phyloP scores from a whole-genome alignment of 2,797 vertebrate species.

The Notamacropus eugenii region DNA sequence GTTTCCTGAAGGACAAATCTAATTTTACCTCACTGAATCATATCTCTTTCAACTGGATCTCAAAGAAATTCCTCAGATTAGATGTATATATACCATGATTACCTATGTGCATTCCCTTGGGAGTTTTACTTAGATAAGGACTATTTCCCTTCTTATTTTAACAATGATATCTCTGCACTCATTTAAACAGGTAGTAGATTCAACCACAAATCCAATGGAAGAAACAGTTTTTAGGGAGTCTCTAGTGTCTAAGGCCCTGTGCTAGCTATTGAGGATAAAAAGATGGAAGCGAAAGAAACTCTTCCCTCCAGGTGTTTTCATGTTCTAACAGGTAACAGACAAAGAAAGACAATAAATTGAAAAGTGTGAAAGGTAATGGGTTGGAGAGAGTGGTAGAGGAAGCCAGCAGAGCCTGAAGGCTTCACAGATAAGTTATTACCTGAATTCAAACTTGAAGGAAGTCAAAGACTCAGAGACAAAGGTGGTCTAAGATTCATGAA shows the following conservation, averaged over 20 bases:
- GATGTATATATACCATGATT: neutral
- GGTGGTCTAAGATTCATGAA: neutral
- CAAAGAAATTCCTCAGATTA: neutral
- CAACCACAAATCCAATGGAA: neutral
- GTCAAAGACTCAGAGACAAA: neutral
- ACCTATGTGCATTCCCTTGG: neutral
- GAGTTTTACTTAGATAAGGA: neutral
- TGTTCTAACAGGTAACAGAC: neutral
- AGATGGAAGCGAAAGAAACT: neutral
- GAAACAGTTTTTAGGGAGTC: too few relatives aligned
- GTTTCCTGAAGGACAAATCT: neutral
- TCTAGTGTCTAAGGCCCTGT: neutral
- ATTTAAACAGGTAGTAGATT: neutral
- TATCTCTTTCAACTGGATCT: neutral
- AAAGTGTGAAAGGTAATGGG: too few relatives aligned
- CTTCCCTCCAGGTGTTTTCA: neutral
- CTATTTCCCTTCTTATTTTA: neutral
- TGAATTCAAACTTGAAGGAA: neutral
- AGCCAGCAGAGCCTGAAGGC: neutral
- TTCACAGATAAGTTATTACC: too few relatives aligned
- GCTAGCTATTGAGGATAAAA: neutral
- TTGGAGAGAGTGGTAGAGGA: neutral
- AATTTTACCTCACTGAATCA: neutral
- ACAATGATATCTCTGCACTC: neutral
- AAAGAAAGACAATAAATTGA: too few relatives aligned